These are phyloP conservation scores for Zaprionus nigranus DNA, from an alignment of 1,140 invertebrate species.

Conservation along the genomic window DNA sequence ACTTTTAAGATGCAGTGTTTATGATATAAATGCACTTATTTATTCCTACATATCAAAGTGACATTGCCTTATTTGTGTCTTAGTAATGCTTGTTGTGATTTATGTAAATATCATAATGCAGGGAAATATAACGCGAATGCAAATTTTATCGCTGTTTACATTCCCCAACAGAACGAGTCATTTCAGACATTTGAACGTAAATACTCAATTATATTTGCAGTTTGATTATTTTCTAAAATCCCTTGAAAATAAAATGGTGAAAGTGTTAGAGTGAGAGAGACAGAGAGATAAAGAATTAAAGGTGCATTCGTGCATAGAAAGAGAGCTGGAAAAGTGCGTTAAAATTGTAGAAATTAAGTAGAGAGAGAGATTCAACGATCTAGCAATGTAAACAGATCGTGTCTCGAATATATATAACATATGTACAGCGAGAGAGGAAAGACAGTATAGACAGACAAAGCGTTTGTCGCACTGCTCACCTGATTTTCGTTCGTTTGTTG, in stretches of 20 bases:
- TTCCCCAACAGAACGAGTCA: neutral
- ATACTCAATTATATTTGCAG: neutral
- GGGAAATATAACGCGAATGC: constrained; percentile 3
- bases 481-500: constrained; percentile 59
- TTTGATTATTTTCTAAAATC: neutral
- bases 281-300: neutral
- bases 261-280: neutral
- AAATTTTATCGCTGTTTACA: neutral
- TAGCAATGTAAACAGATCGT: constrained; percentile 30
- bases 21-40: constrained; percentile 2
- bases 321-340: constrained; percentile 13
- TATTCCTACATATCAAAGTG: constrained; percentile 13
- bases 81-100: constrained; percentile 34
- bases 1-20: neutral
- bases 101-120: constrained; percentile 31
- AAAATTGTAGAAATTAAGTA: constrained; percentile 2
- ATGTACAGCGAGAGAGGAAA: neutral
- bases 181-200: neutral
- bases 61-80: neutral
- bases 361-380: constrained; percentile 28
- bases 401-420: neutral
- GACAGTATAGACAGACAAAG: constrained; percentile 6
- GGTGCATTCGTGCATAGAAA: neutral
- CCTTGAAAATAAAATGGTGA: neutral
- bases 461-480: constrained; percentile 52